These are phyloP conservation scores for Tryphoninae sp. DNA, from an alignment of 2,888 invertebrate genomes.

Conservation along the genomic window DNA sequence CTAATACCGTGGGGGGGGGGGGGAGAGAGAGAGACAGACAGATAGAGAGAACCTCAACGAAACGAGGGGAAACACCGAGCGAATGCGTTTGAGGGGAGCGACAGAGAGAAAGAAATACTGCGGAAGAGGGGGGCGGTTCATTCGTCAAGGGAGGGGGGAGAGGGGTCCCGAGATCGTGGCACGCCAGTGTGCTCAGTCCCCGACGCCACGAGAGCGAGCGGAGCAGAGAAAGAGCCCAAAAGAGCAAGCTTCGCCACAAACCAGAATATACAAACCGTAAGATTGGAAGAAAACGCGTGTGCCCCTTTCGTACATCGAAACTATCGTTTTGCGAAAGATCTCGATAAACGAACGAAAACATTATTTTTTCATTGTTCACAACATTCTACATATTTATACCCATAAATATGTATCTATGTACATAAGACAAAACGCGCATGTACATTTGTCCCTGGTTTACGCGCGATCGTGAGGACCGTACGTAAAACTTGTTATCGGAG, in stretches of 20 bases:
- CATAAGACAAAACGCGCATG: conserved; percentile 18
- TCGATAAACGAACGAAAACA: not conserved
- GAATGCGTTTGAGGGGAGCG: conserved; percentile 42
- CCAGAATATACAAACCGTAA: not conserved
- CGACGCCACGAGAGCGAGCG: conserved; percentile 70
- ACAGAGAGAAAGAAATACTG: conserved; percentile 21
- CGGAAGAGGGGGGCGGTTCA: conserved; percentile 19
- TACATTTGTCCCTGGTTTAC: conserved; percentile 13
- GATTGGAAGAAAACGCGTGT: not conserved
- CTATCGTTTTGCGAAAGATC: conserved; percentile 4
- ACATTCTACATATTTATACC: too few species aligned
- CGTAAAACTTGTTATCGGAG: conserved; percentile 30
- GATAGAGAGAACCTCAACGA: not conserved
- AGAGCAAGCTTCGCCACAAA: conserved; percentile 55
- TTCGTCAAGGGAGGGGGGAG: conserved; percentile 58
- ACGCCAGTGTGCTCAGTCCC: conserved; percentile 70
- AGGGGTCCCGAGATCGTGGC: conserved; percentile 68
- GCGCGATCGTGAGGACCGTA: conserved; percentile 6
- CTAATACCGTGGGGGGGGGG: conserved; percentile 20
- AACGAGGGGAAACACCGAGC: conserved; percentile 54
- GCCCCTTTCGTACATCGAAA: not conserved
- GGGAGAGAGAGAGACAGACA: conserved; percentile 20
- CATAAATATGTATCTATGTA: conserved; percentile 4
- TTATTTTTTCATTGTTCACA: too few species aligned
- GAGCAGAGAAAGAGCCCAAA: conserved; percentile 65